phyloP scores from a whole-genome alignment of 2,797 vertebrate genomes.

The Alca torda region DNA sequence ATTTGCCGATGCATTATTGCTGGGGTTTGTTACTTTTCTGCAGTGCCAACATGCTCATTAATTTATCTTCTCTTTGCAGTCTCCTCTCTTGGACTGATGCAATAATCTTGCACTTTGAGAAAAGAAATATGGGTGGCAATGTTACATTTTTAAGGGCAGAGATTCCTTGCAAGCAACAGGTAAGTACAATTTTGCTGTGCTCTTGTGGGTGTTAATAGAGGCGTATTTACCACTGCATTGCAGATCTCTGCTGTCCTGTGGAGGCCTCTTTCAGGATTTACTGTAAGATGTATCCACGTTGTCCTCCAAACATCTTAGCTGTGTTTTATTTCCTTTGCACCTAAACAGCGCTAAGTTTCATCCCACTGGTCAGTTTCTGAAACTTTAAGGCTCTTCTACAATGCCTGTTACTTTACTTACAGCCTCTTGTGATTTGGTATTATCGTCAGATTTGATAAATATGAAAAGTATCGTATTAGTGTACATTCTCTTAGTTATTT shows the following conservation, averaged over 20 bases:
- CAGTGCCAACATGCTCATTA: neutral
- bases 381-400: neutral
- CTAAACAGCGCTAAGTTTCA: neutral
- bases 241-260: neutral
- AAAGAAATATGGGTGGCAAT: neutral
- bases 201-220: neutral
- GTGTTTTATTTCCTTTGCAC: neutral
- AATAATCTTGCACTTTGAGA: neutral
- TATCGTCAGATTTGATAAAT: neutral
- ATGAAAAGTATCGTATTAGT: neutral
- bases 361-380: neutral
- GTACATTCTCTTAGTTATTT: neutral
- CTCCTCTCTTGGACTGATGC: neutral
- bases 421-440: neutral
- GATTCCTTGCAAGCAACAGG: neutral
- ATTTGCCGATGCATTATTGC: neutral
- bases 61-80: neutral
- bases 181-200: neutral
- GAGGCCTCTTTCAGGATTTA: neutral
- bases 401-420: neutral
- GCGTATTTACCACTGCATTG: neutral
- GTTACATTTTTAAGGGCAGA: neutral
- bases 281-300: neutral
- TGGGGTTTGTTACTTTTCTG: neutral
- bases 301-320: neutral